Evolutionary conservation across 2,888 invertebrate species (phyloP).

Genomic region (Coleophora flavipennella): DNA sequence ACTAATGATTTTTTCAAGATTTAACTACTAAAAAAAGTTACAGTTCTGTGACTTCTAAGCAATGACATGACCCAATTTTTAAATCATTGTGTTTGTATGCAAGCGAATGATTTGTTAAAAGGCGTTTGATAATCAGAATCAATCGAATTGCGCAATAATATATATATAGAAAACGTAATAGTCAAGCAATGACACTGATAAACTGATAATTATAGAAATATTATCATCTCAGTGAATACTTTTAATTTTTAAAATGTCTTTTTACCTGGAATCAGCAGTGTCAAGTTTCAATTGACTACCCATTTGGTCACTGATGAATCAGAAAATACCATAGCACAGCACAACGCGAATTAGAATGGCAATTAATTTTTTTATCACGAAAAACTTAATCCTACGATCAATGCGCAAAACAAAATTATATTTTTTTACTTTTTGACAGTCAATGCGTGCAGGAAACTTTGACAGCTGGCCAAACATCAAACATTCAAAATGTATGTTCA

Average conservation of each 20-base stretch:
- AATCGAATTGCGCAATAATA: constrained; percentile 7
- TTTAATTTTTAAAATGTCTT: no score
- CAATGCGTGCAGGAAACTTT: no score
- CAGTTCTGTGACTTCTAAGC: no score
- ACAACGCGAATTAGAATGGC: neutral
- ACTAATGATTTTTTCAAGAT: no score
- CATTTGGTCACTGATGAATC: constrained; percentile 59
- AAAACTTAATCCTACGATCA: constrained; percentile 1
- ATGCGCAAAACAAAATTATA: constrained; percentile 17
- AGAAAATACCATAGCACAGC: constrained; percentile 39
- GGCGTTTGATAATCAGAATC: no score
- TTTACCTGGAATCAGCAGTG: constrained; percentile 49
- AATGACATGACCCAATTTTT: no score
- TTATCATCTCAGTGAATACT: neutral
- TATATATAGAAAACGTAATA: neutral
- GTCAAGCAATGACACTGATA: neutral
- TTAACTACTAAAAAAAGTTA: no score
- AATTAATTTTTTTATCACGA: constrained; percentile 1
- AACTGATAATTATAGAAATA: constrained; percentile 12
- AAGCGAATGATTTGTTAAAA: no score
- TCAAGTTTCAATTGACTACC: constrained; percentile 55
- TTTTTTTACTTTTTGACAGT: constrained; percentile 5
- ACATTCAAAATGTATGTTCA: no score
- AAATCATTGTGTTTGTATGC: no score
- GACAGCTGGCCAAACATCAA: no score